A percentile compares a stretch with the other conserved stretches of the same genome.
Conservation (phyloP, 1,140 invertebrate species). For the Pteromalus puparum region DNA sequence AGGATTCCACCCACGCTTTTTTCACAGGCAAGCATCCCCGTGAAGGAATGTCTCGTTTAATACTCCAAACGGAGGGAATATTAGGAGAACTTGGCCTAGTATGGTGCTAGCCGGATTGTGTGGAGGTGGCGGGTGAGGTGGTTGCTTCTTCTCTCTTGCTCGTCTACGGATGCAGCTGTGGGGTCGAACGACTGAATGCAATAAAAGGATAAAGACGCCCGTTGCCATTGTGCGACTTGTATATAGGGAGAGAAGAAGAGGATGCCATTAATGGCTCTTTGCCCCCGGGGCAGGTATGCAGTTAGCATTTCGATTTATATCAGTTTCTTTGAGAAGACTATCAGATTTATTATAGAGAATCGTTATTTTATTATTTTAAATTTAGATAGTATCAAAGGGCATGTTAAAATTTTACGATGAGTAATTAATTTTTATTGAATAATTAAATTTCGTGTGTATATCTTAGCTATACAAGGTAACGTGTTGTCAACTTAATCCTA, state of each 20-base stretch:
- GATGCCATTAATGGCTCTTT: not conserved
- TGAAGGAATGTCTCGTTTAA: constrained; percentile 54
- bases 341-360: too few relatives aligned
- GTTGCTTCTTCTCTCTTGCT: not conserved
- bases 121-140: not conserved
- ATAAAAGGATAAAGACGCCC: not conserved
- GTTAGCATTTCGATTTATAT: not conserved
- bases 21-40: constrained; percentile 69
- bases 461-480: too few relatives aligned
- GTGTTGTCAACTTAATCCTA: too few relatives aligned
- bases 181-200: not conserved
- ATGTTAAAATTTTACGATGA: too few relatives aligned
- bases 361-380: too few relatives aligned
- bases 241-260: not conserved
- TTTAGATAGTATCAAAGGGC: too few relatives aligned
- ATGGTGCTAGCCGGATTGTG: not conserved
- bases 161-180: not conserved
- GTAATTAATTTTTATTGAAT: too few relatives aligned
- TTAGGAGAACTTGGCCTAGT: not conserved
- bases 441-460: too few relatives aligned
- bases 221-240: not conserved
- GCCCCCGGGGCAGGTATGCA: not conserved
- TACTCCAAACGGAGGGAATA: not conserved
- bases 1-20: constrained; percentile 76
- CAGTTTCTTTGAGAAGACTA: not conserved